These are phyloP conservation scores for Crypturellus undulatus DNA, from an alignment of 2,113 vertebrate genomes.

Conservation along the genomic window DNA sequence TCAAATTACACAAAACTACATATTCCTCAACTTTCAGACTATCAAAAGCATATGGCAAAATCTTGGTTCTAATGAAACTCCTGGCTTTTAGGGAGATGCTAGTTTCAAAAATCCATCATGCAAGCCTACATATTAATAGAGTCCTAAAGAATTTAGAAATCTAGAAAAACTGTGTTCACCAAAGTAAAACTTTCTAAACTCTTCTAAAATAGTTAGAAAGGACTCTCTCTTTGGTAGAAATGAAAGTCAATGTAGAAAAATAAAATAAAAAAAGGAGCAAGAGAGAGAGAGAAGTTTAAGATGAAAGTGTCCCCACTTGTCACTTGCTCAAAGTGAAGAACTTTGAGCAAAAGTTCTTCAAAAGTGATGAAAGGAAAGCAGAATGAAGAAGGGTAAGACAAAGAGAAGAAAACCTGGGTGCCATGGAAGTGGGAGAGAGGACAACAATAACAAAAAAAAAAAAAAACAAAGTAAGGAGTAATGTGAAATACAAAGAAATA, in stretches of 20 bases:
- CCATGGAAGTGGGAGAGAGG: neutral
- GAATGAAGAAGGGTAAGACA: neutral
- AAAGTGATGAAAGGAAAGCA: neutral
- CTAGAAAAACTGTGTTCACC: neutral
- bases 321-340: neutral
- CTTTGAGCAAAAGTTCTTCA: neutral
- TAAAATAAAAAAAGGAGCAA: neutral
- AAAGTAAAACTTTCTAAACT: neutral
- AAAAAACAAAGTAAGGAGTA: neutral
- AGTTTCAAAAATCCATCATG: neutral
- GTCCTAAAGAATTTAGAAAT: neutral
- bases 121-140: neutral
- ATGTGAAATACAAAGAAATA: neutral
- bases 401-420: neutral
- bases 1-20: neutral
- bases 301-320: neutral
- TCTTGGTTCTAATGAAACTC: neutral
- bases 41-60: neutral
- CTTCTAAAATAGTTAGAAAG: neutral
- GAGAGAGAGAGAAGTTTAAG: neutral
- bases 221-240: neutral
- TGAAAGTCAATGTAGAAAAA: neutral
- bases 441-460: neutral
- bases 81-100: neutral
- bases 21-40: neutral